phyloP scores from a whole-genome alignment of 2,797 vertebrate genomes.

The Denticeps clupeoides region DNA sequence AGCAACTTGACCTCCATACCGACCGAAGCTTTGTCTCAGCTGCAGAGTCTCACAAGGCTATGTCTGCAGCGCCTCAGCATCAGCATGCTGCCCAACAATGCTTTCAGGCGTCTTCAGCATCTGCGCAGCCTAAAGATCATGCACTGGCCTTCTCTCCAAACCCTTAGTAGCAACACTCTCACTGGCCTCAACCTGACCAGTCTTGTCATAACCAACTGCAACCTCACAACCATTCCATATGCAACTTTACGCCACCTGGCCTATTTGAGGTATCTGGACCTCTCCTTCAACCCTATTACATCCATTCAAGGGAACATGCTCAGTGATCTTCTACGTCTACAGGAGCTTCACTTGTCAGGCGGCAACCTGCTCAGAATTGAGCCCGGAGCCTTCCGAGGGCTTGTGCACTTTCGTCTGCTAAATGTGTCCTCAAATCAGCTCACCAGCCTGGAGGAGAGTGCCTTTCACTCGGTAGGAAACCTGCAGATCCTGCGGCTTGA shows the following conservation, averaged over 20 bases:
- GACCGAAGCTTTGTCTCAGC: slow-evolving; percentile 65
- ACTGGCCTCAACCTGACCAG: slow-evolving; percentile 73
- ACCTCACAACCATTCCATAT: slow-evolving; percentile 68
- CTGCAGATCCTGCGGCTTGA: slow-evolving; percentile 74
- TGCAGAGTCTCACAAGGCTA: slow-evolving; percentile 60
- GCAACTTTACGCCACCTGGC: slow-evolving; percentile 63
- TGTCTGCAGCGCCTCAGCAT: slow-evolving; percentile 64
- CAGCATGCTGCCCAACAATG: slow-evolving; percentile 58
- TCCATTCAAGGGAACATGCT: slow-evolving; percentile 59
- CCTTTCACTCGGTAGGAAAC: slow-evolving; percentile 71
- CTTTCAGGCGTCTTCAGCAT: slow-evolving; percentile 59
- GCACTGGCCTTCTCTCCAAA: slow-evolving; percentile 66
- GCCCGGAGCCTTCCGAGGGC: slow-evolving; percentile 68
- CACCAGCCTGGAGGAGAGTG: slow-evolving; percentile 68
- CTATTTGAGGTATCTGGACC: slow-evolving; percentile 69
- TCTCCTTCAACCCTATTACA: slow-evolving; percentile 82
- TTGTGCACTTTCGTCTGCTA: slow-evolving; percentile 66
- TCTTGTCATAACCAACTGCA: slow-evolving; percentile 69
- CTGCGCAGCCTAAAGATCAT: slow-evolving; percentile 64
- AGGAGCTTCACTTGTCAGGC: slow-evolving; percentile 73
- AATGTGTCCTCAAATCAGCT: slow-evolving; percentile 79
- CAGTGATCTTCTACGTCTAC: slow-evolving; percentile 62
- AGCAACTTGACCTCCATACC: slow-evolving; percentile 78
- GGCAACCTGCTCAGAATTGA: slow-evolving; percentile 65
- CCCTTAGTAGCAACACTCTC: slow-evolving; percentile 65